Percentiles rank a stretch among this genome's conserved stretches.
These are phyloP conservation scores for Pseudomyrmex concolor DNA, from an alignment of 1,140 invertebrate genomes.

Conservation along the genomic window DNA sequence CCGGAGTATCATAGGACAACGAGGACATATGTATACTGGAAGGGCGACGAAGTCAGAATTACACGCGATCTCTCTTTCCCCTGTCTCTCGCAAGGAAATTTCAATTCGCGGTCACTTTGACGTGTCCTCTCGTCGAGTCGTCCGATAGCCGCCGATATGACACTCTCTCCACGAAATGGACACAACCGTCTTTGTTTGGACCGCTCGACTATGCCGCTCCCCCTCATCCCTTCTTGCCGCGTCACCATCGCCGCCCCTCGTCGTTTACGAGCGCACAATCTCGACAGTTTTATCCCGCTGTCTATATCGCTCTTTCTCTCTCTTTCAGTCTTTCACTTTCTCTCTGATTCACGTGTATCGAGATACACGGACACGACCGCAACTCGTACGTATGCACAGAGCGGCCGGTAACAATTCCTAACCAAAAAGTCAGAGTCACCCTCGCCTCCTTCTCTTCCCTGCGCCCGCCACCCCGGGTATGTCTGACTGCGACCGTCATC, in stretches of 20 bases:
- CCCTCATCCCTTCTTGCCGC: constrained; percentile 21
- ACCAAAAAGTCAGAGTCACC: constrained; percentile 83
- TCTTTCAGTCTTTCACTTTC: constrained; percentile 28
- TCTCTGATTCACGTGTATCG: constrained; percentile 41
- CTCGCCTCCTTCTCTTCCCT: constrained; percentile 72
- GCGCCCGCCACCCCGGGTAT: constrained; percentile 67
- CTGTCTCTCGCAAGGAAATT: constrained; percentile 67
- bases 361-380: constrained; percentile 56
- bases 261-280: constrained; percentile 46
- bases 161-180: constrained; percentile 61
- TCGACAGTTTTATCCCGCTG: constrained; percentile 66
- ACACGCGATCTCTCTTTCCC: constrained; percentile 37
- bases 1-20: background rate
- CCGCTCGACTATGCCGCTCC: constrained; percentile 29
- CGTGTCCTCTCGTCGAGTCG: constrained; percentile 68
- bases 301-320: constrained; percentile 30
- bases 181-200: constrained; percentile 61
- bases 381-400: constrained; percentile 66
- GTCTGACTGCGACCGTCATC: constrained; percentile 82
- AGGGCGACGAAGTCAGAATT: constrained; percentile 56
- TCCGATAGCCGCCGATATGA: constrained; percentile 71
- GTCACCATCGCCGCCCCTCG: constrained; percentile 1
- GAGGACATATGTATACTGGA: background rate
- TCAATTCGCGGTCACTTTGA: constrained; percentile 79
- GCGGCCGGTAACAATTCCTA: constrained; percentile 81